Conservation (phyloP, 2,113 vertebrate genomes). For the Pachypanchax playfairii region DNA sequence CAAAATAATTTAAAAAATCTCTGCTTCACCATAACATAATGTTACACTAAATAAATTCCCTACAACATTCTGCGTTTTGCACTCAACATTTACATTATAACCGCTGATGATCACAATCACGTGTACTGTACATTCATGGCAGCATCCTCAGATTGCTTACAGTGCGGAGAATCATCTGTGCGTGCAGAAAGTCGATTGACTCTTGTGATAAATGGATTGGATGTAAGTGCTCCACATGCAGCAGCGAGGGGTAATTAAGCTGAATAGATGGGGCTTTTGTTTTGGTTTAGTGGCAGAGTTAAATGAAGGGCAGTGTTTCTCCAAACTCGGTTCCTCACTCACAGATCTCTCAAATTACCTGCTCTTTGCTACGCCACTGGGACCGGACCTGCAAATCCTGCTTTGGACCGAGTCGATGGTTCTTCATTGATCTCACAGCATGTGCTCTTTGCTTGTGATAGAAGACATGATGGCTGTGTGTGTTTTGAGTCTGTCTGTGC, state of each 20-base stretch:
- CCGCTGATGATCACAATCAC: background rate
- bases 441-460: constrained; percentile 34
- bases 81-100: constrained; percentile 7
- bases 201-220: constrained; percentile 59
- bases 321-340: constrained; percentile 41
- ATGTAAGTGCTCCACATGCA: constrained; percentile 44
- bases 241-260: constrained; percentile 61
- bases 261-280: constrained; percentile 67
- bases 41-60: background rate
- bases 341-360: constrained; percentile 41
- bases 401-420: constrained; percentile 41
- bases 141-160: constrained; percentile 15
- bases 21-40: no score
- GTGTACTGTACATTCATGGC: background rate
- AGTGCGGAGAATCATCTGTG: constrained; percentile 7
- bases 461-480: constrained; percentile 18
- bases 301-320: constrained; percentile 61
- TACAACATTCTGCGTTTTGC: background rate
- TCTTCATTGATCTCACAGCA: constrained; percentile 42
- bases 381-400: constrained; percentile 35
- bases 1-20: no score
- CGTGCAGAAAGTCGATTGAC: constrained; percentile 25
- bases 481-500: background rate
- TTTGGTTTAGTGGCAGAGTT: constrained; percentile 61
- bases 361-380: constrained; percentile 14